Evolutionary conservation across 2,113 vertebrate genomes (phyloP), one percentile per base, ranked within the genome.

Genomic region (Aspidoscelis tigris): DNA sequence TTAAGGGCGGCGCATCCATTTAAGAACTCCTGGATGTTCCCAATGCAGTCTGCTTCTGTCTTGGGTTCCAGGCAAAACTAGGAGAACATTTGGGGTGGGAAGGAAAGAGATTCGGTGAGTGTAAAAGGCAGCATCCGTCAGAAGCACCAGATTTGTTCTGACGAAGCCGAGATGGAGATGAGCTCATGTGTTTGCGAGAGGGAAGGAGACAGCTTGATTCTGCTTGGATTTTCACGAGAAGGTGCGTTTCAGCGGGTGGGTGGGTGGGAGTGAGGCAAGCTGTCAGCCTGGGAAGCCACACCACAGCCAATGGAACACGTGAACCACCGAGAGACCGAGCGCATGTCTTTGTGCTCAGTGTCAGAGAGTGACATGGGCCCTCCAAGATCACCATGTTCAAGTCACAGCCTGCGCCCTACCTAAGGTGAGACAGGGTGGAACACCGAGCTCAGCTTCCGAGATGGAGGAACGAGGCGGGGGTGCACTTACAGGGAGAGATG

Each of bases 11-110:
- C 58, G 26, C 98, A 98, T 96, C 97, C 97, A 94, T 96, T 98
- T 82, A 99, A 92, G 95, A 99, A 99, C 92, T 98, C 97, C 82
- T 91, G 95, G 89, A 99, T 98, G 85, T 99, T 99, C 88, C 89
- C 89, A 89, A 97, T 90, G 92, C 97, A 99, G 71, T 98, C 97
- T 0, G 95, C 95, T 96, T 99, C 98, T 61, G 94, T 96, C 92
- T 96, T 98, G 84, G 98, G 98, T 72, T 99, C 99, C 91, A 90
- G 92, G 87, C 95, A 98, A 86, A 96, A 98, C 99, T 99, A 93
- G 87, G 94, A 65, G 22, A 58, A 88, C 94, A 93, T 94, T 2
- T 92, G 93, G 90, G 20, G 82, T 89, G 88, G 72, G 76, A 58
- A 84, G 18, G 86, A 84, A 86, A 92, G 65, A 78, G 39, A 44